Evolutionary conservation across 2,888 invertebrate genomes (phyloP).

Genomic region (Bombylius discolor): DNA sequence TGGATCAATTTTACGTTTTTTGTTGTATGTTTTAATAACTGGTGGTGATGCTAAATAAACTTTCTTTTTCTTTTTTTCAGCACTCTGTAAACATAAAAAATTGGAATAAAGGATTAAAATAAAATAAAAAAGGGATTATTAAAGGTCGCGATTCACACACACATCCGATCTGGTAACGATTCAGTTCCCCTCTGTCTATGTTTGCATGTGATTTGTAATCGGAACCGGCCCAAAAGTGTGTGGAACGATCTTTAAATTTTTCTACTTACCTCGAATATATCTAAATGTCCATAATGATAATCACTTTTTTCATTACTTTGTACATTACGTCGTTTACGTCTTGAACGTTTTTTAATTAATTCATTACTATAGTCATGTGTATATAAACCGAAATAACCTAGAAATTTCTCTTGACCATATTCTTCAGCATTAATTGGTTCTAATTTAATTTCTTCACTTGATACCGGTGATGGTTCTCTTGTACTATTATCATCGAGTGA

Average conservation of each 20-base stretch:
- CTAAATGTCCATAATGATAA: slow-evolving; percentile 33
- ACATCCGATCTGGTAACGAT: no score
- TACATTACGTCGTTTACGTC: slow-evolving; percentile 31
- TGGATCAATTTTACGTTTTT: slow-evolving; percentile 16
- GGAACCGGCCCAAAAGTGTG: no score
- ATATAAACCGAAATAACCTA: slow-evolving; percentile 27
- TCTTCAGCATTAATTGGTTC: slow-evolving; percentile 17
- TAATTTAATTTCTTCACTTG: slow-evolving; percentile 12
- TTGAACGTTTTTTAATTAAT: slow-evolving; percentile 30
- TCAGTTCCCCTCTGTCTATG: no score
- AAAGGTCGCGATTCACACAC: no score
- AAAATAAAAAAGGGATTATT: no score
- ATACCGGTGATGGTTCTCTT: slow-evolving; percentile 4
- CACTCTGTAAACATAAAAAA: slow-evolving; percentile 8
- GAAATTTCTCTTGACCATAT: slow-evolving; percentile 28
- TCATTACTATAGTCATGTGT: slow-evolving; percentile 26
- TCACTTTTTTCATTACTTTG: slow-evolving; percentile 31
- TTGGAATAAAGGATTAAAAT: not conserved
- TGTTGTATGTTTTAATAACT: slow-evolving; percentile 19
- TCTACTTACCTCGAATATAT: slow-evolving; percentile 14
- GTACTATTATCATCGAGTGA: slow-evolving; percentile 18
- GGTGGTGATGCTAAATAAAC: slow-evolving; percentile 29
- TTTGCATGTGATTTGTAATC: no score
- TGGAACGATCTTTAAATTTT: not conserved
- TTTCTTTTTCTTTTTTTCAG: slow-evolving; percentile 24